Evolutionary conservation across 2,888 invertebrate species (phyloP).

Genomic region (Meloe dianella): DNA sequence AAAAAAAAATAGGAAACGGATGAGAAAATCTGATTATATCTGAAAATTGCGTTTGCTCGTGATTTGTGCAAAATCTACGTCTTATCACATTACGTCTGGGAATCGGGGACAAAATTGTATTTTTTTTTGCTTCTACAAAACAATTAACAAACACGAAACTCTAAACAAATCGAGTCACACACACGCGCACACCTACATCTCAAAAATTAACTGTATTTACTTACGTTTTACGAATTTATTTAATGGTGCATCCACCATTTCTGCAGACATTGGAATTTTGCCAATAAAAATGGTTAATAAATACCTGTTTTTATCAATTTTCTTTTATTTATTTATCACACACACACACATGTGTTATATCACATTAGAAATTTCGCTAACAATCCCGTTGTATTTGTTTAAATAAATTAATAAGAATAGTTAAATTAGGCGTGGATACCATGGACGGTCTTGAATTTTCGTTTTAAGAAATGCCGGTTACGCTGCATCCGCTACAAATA

Average conservation of each 20-base stretch:
- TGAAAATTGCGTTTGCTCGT: background rate
- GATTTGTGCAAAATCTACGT: background rate
- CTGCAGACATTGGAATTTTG: too few species aligned
- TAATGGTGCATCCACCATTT: too few species aligned
- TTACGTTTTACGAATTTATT: too few species aligned
- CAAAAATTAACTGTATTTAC: too few species aligned
- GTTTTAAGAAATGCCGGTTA: conserved; percentile 56
- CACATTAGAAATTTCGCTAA: conserved; percentile 12
- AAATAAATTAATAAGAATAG: background rate
- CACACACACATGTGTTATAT: conserved; percentile 12
- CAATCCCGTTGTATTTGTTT: background rate
- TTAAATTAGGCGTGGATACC: conserved; percentile 51
- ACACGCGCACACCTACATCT: too few species aligned
- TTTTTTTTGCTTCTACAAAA: too few species aligned
- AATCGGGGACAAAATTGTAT: too few species aligned
- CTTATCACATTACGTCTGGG: too few species aligned
- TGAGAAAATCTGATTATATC: background rate
- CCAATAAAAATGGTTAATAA: background rate
- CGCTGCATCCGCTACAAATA: conserved; percentile 58
- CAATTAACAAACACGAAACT: too few species aligned
- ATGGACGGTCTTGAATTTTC: conserved; percentile 61
- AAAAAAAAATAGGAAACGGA: background rate
- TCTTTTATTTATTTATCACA: conserved; percentile 9
- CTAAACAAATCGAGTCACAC: too few species aligned
- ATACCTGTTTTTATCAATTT: background rate